Percentiles rank a stretch among this genome's conserved stretches.
Conservation (phyloP, 2,797 vertebrate genomes). For the Sebastes itinus region DNA sequence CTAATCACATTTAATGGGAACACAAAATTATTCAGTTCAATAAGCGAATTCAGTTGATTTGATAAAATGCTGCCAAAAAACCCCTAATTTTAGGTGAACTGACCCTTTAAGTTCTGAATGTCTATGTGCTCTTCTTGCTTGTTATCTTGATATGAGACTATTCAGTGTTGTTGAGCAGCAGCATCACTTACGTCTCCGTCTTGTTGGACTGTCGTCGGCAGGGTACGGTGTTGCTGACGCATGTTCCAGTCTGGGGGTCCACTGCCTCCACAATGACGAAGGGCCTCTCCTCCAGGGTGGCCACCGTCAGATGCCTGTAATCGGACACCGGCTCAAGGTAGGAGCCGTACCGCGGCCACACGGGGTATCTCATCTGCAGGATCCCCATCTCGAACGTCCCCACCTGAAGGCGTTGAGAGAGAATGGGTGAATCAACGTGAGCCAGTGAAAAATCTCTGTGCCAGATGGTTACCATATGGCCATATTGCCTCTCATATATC, state of each 20-base stretch:
- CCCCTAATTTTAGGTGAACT: neutral
- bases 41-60: neutral
- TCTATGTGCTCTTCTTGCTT: neutral
- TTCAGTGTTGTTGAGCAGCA: neutral
- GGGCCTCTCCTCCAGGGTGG: conserved; percentile 95
- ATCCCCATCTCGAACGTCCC: conserved; percentile 91
- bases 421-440: neutral
- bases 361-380: conserved; percentile 95
- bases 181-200: conserved; percentile 79
- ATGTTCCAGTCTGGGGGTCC: conserved; percentile 90
- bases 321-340: conserved; percentile 92
- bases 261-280: conserved; percentile 97
- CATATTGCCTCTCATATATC: neutral
- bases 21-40: neutral
- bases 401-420: conserved; percentile 81
- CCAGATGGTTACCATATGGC: neutral
- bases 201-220: conserved; percentile 95
- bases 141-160: neutral
- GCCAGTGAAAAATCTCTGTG: conserved; percentile 12
- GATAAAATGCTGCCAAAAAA: neutral
- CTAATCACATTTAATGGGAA: neutral
- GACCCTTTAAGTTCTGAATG: no score
- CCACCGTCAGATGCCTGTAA: conserved; percentile 94
- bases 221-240: conserved; percentile 95
- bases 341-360: conserved; percentile 95